Percentiles rank a stretch among this genome's conserved stretches.
phyloP scores from a whole-genome alignment of 1,140 invertebrate genomes.

The Diuraphis noxia region DNA sequence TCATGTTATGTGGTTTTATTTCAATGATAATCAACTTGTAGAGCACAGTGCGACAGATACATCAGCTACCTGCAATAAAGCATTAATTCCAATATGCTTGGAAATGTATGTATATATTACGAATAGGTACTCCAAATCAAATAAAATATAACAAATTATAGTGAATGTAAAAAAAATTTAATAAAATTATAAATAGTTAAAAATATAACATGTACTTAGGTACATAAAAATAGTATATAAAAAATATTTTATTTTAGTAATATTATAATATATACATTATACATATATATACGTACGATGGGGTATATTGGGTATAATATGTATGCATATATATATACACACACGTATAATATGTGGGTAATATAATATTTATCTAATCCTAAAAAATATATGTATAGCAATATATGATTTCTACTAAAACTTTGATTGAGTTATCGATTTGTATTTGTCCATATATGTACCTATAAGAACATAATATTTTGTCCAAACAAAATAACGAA shows the following conservation, averaged over 20 bases:
- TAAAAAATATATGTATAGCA: too few species aligned
- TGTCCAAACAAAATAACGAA: neutral
- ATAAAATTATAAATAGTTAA: neutral
- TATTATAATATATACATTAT: neutral
- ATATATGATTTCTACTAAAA: neutral
- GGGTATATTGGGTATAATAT: too few species aligned
- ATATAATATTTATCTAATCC: too few species aligned
- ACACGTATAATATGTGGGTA: too few species aligned
- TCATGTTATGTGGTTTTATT: neutral
- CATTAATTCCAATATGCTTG: neutral
- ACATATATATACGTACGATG: too few species aligned
- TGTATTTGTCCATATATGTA: neutral
- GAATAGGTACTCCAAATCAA: neutral
- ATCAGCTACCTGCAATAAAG: neutral
- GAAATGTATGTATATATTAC: neutral
- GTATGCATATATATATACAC: neutral
- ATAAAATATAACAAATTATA: neutral
- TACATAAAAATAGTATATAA: neutral
- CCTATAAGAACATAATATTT: neutral
- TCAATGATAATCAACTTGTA: neutral
- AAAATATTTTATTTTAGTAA: neutral
- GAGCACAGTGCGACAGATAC: neutral
- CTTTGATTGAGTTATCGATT: neutral
- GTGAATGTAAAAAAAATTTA: neutral
- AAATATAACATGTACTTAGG: neutral